Evolutionary conservation across 2,888 invertebrate genomes (phyloP).

Genomic region (Steinernema carpocapsae): DNA sequence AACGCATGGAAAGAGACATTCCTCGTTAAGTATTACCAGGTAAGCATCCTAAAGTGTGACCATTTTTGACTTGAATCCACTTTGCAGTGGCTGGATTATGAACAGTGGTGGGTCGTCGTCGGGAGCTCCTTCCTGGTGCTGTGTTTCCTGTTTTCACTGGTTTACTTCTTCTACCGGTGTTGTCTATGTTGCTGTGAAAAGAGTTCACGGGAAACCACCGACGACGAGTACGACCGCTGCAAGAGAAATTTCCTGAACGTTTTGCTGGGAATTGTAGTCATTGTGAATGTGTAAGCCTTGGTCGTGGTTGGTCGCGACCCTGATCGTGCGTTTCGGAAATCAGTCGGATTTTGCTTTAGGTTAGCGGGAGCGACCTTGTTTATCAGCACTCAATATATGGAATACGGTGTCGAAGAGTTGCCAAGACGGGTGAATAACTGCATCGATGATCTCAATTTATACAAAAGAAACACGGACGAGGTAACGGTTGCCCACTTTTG

Average conservation of each 20-base stretch:
- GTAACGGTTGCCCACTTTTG: constrained; percentile 41
- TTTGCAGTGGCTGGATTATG: constrained; percentile 66
- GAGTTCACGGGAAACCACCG: constrained; percentile 53
- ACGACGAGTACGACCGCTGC: constrained; percentile 59
- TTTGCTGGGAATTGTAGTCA: constrained; percentile 54
- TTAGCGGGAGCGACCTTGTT: constrained; percentile 61
- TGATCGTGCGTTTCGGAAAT: too few species aligned
- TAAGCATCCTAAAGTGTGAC: constrained; percentile 32
- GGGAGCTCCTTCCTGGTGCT: constrained; percentile 51
- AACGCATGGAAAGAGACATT: constrained; percentile 52
- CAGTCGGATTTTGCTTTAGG: constrained; percentile 49
- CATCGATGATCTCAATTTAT: constrained; percentile 64
- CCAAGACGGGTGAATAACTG: constrained; percentile 65
- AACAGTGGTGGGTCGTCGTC: constrained; percentile 60
- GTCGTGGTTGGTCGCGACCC: too few species aligned
- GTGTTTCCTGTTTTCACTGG: constrained; percentile 58
- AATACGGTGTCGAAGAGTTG: constrained; percentile 62
- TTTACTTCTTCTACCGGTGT: constrained; percentile 62
- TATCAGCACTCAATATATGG: constrained; percentile 65
- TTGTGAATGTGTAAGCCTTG: constrained; percentile 60
- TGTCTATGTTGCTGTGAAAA: constrained; percentile 57
- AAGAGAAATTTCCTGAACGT: constrained; percentile 59
- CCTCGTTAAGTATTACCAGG: constrained; percentile 54
- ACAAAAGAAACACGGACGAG: constrained; percentile 64
- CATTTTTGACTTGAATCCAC: too few species aligned